Evolutionary conservation across 2,113 vertebrate species (phyloP).

Genomic region (Atractosteus spatula): DNA sequence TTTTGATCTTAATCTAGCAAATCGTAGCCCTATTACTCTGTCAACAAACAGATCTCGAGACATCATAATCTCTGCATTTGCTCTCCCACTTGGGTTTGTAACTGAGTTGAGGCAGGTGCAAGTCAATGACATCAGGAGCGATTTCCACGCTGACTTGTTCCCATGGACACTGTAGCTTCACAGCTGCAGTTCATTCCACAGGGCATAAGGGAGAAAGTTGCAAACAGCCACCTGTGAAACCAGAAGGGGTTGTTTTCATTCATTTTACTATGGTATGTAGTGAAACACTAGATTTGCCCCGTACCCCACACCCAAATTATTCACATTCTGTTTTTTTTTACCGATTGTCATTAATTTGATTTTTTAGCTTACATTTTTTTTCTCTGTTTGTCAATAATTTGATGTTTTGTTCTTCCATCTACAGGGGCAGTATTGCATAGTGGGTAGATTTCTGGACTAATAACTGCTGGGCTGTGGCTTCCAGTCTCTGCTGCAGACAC

Average conservation of each 20-base stretch:
- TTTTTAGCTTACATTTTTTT: too few relatives aligned
- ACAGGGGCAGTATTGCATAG: too few relatives aligned
- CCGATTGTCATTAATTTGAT: too few relatives aligned
- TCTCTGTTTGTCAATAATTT: too few relatives aligned
- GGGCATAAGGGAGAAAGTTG: constrained; percentile 27
- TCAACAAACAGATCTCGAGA: constrained; percentile 43
- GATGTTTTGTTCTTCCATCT: too few relatives aligned
- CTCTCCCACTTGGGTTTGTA: not conserved
- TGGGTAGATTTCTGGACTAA: too few relatives aligned
- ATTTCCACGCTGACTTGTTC: constrained; percentile 42
- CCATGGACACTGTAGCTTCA: constrained; percentile 41
- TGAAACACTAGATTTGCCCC: too few relatives aligned
- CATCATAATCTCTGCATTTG: constrained; percentile 11
- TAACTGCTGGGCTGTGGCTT: too few relatives aligned
- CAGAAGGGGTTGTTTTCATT: not conserved
- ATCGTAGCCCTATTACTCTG: constrained; percentile 42
- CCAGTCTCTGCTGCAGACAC: too few relatives aligned
- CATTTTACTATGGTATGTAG: too few relatives aligned
- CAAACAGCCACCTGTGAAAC: constrained; percentile 22
- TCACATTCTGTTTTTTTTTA: too few relatives aligned
- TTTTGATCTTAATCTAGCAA: not conserved
- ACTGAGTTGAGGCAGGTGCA: constrained; percentile 60
- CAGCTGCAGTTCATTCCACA: constrained; percentile 38
- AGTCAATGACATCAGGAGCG: constrained; percentile 52
- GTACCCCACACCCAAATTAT: too few relatives aligned